Evolutionary conservation across 2,888 invertebrate species (phyloP).

Genomic region (Parnassius smintheus): DNA sequence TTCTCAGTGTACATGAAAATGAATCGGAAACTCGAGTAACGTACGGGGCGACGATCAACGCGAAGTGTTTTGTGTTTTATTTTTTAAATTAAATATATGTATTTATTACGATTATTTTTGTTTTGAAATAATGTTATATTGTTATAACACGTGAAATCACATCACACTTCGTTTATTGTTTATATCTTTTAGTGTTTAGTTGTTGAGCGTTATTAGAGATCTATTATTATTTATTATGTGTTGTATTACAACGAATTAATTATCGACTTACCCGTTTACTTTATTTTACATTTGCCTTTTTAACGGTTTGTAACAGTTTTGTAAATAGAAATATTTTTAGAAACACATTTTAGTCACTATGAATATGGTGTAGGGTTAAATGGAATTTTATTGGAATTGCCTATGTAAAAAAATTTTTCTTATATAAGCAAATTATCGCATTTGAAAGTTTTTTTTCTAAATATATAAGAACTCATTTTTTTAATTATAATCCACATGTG

Average conservation of each 20-base stretch:
- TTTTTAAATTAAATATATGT: background rate
- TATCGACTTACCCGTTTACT: constrained; percentile 47
- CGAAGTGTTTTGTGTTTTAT: constrained; percentile 21
- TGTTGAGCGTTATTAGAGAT: constrained; percentile 75
- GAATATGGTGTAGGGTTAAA: constrained; percentile 40
- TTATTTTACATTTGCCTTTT: constrained; percentile 42
- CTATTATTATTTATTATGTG: constrained; percentile 69
- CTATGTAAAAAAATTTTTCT: background rate
- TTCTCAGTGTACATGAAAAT: constrained; percentile 9
- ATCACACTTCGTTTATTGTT: constrained; percentile 40
- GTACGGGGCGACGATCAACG: background rate
- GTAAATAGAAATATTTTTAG: constrained; percentile 52
- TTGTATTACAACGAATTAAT: constrained; percentile 68
- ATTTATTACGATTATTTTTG: constrained; percentile 1
- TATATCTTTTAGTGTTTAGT: constrained; percentile 55
- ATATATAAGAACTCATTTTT: too few relatives aligned
- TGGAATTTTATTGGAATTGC: constrained; percentile 24
- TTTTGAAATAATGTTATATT: constrained; percentile 9
- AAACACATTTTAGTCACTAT: constrained; percentile 46
- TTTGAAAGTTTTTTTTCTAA: background rate
- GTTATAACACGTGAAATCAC: constrained; percentile 33
- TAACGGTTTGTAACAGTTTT: constrained; percentile 33
- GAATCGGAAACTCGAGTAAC: constrained; percentile 1
- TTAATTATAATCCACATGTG: too few relatives aligned
- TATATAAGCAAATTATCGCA: background rate